phyloP scores from a whole-genome alignment of 2,797 vertebrate species.

The Squalus acanthias region DNA sequence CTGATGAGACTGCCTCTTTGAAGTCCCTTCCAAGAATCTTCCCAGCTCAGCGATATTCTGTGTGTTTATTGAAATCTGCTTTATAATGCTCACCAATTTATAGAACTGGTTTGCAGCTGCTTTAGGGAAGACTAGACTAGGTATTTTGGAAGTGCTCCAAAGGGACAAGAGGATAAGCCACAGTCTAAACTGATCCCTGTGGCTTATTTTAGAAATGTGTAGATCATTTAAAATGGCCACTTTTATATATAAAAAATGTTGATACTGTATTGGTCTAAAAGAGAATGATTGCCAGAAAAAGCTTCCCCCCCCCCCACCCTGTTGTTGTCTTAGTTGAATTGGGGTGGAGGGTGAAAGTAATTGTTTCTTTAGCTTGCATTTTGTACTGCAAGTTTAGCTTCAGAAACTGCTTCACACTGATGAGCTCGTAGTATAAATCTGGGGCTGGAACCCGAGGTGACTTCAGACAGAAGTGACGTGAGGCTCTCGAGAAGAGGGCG shows the following conservation, averaged over 20 bases:
- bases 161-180: neutral
- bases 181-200: neutral
- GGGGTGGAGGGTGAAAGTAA: neutral
- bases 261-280: neutral
- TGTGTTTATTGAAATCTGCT: neutral
- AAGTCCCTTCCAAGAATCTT: neutral
- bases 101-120: neutral
- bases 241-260: neutral
- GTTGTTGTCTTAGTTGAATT: neutral
- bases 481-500: neutral
- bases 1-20: neutral
- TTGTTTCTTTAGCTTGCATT: neutral
- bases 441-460: neutral
- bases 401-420: neutral
- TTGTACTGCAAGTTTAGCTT: neutral
- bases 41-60: neutral
- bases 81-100: neutral
- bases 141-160: slow-evolving; percentile 4
- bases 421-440: neutral
- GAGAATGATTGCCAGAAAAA: neutral
- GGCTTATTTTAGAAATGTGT: neutral
- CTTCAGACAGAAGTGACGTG: neutral
- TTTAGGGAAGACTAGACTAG: neutral
- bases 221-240: neutral
- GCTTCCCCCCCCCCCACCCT: neutral